Evolutionary conservation across 1,140 invertebrate species (phyloP).

Genomic region (Ceratoteleas bidentatus): DNA sequence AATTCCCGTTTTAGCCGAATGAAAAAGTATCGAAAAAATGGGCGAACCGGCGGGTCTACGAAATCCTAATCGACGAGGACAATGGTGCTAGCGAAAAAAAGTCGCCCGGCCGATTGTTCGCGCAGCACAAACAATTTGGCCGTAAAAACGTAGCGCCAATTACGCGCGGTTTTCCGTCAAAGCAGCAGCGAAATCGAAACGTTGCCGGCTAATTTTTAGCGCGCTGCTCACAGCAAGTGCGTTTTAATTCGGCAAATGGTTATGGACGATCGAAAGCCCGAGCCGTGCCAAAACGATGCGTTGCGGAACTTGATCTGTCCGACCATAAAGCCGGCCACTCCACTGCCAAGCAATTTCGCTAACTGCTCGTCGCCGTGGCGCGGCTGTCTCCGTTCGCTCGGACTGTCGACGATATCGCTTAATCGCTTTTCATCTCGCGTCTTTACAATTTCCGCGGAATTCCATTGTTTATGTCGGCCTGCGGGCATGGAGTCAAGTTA

Average conservation of each 20-base stretch:
- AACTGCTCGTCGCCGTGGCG: conserved; percentile 39
- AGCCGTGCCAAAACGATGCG: conserved; percentile 50
- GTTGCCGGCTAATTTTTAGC: conserved; percentile 38
- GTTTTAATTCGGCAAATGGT: conserved; percentile 58
- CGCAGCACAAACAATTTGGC: too few species aligned
- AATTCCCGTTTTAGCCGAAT: too few species aligned
- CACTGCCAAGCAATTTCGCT: conserved; percentile 56
- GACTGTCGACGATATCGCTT: conserved; percentile 37
- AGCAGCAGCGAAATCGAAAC: conserved; percentile 52
- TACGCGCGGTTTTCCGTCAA: too few species aligned
- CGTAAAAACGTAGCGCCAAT: too few species aligned
- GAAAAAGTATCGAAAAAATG: too few species aligned
- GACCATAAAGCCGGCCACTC: conserved; percentile 53
- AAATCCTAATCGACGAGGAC: too few species aligned
- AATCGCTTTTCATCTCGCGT: conserved; percentile 34
- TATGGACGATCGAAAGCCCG: conserved; percentile 40
- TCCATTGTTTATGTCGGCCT: conserved; percentile 18
- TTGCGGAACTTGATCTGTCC: conserved; percentile 40
- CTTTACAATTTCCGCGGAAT: conserved; percentile 15
- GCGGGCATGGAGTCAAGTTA: neutral
- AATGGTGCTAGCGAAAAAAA: too few species aligned
- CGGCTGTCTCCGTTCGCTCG: conserved; percentile 18
- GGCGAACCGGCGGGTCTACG: too few species aligned
- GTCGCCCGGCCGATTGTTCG: too few species aligned
- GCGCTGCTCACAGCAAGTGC: conserved; percentile 28